A percentile compares a stretch with the other conserved stretches of the same genome.
These are phyloP conservation scores for Amphipoea oculea DNA, from an alignment of 2,888 invertebrate genomes.

Conservation along the genomic window DNA sequence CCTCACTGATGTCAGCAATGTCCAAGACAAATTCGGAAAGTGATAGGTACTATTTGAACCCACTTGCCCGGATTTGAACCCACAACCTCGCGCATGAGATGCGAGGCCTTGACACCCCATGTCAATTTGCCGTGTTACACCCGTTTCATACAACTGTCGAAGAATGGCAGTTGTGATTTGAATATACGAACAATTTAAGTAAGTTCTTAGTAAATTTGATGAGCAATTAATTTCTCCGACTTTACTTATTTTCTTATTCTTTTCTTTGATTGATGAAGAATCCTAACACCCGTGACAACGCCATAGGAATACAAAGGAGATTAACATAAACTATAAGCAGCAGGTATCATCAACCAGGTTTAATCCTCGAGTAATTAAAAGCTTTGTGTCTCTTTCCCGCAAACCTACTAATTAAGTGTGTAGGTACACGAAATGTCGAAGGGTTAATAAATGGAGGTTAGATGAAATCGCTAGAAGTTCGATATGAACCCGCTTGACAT, in stretches of 20 bases:
- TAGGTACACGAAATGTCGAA: neutral
- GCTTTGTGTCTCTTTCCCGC: neutral
- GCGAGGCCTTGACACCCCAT: neutral
- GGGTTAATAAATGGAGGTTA: neutral
- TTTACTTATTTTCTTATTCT: neutral
- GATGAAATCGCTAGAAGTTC: neutral
- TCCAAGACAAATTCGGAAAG: too few relatives aligned
- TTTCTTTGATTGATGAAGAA: neutral
- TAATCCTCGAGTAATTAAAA: neutral
- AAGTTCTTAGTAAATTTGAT: neutral
- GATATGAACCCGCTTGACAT: too few relatives aligned
- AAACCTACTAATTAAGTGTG: neutral
- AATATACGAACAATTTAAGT: neutral
- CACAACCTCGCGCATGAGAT: too few relatives aligned
- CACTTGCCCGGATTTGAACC: too few relatives aligned
- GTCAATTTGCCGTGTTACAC: neutral
- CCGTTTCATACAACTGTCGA: neutral
- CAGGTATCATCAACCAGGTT: too few relatives aligned
- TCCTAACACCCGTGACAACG: too few relatives aligned
- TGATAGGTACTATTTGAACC: too few relatives aligned
- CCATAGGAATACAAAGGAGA: too few relatives aligned
- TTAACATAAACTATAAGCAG: too few relatives aligned
- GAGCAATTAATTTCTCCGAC: neutral
- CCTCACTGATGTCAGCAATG: too few relatives aligned
- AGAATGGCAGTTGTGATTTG: neutral